These are phyloP conservation scores for Antheraea pernyi DNA, from an alignment of 1,140 invertebrate genomes.

Conservation along the genomic window DNA sequence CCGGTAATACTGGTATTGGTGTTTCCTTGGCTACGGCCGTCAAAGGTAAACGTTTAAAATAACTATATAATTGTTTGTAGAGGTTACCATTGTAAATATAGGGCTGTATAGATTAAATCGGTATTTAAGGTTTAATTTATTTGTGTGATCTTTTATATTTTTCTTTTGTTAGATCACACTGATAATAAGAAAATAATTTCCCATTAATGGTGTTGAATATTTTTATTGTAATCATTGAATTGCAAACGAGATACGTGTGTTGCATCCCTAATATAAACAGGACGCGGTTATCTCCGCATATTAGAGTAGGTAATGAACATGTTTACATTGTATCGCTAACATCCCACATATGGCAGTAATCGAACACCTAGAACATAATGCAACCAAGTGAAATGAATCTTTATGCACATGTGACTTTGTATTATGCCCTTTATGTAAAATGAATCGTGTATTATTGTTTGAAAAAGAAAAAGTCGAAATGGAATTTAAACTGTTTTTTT, in stretches of 20 bases:
- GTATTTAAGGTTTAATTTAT: too few species aligned
- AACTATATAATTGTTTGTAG: background rate
- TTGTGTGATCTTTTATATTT: too few species aligned
- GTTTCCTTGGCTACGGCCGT: constrained; percentile 95
- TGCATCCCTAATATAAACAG: background rate
- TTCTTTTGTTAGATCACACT: too few species aligned
- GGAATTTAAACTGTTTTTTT: too few species aligned
- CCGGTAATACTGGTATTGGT: constrained; percentile 97
- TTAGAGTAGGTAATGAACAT: background rate
- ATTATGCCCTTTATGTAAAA: too few species aligned
- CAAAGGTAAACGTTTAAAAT: constrained; percentile 79
- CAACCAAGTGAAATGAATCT: background rate
- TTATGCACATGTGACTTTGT: background rate
- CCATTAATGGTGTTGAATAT: too few species aligned
- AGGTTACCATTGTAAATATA: background rate
- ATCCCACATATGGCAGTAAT: background rate
- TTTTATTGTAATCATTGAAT: background rate
- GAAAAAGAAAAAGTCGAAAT: too few species aligned
- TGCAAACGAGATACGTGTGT: background rate
- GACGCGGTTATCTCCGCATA: background rate
- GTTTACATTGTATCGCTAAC: background rate
- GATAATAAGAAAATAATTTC: too few species aligned
- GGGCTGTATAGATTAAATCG: background rate
- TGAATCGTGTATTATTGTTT: too few species aligned
- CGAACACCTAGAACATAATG: background rate